A percentile compares a stretch with the other conserved stretches of the same genome.
Evolutionary conservation across 2,797 vertebrate species (phyloP).

Genomic region (Poecilia wingei): DNA sequence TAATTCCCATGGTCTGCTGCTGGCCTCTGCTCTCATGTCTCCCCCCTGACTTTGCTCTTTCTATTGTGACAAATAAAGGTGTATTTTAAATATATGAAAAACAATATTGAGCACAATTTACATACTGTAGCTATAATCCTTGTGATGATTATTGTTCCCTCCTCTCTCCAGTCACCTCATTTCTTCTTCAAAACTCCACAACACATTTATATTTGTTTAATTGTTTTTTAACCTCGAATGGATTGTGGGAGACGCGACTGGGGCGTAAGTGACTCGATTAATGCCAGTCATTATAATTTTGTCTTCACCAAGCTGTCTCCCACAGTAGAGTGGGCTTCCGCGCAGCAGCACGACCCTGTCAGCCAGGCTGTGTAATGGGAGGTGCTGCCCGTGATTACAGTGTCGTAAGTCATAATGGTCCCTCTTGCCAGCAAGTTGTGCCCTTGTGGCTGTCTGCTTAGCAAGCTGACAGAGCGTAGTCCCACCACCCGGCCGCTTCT

Average conservation of each 20-base stretch:
- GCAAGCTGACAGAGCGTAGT: conserved; percentile 34
- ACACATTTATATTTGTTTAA: conserved; percentile 71
- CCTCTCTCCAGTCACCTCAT: conserved; percentile 30
- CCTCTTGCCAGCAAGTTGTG: conserved; percentile 57
- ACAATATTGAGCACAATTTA: no score
- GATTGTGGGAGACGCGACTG: conserved; percentile 74
- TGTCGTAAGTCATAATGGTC: conserved; percentile 80
- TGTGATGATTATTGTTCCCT: conserved; percentile 38
- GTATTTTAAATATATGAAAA: no score
- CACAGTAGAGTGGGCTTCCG: conserved; percentile 46
- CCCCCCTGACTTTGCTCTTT: no score
- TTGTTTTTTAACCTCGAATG: conserved; percentile 67
- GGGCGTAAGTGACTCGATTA: conserved; percentile 79
- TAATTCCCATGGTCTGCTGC: no score
- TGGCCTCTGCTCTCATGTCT: no score
- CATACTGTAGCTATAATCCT: no score
- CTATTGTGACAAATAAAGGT: no score
- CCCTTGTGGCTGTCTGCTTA: conserved; percentile 58
- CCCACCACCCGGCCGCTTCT: conserved; percentile 20
- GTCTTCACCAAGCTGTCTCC: conserved; percentile 71
- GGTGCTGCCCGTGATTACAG: conserved; percentile 80
- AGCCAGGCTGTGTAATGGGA: conserved; percentile 74
- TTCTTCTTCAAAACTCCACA: conserved; percentile 43
- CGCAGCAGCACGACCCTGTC: conserved; percentile 69
- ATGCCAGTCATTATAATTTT: conserved; percentile 78